These are phyloP conservation scores for Musca domestica DNA, from an alignment of 1,140 invertebrate species.

Conservation along the genomic window DNA sequence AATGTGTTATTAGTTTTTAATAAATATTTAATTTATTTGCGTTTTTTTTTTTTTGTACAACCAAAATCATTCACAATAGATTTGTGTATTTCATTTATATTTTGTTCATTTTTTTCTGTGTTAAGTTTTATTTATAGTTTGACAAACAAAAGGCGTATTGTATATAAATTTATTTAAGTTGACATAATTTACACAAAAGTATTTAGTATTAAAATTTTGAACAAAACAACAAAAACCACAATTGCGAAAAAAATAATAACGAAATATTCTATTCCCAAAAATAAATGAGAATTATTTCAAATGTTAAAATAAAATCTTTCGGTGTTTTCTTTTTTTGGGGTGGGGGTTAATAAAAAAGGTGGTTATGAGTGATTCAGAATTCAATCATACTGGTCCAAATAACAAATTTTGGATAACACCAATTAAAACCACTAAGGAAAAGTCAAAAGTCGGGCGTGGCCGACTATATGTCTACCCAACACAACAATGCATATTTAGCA, in stretches of 20 bases:
- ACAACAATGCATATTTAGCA: no score
- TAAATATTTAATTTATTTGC: constrained; percentile 1
- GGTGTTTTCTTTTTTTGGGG: no score
- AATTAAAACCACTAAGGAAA: no score
- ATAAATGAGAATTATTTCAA: constrained; percentile 16
- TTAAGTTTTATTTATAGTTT: constrained; percentile 10
- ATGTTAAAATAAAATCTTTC: no score
- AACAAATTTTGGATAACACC: no score
- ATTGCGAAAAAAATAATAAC: not conserved
- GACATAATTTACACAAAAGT: constrained; percentile 12
- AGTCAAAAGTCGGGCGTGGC: no score
- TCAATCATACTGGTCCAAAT: no score
- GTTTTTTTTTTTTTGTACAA: not conserved
- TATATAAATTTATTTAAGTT: not conserved
- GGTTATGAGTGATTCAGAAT: no score
- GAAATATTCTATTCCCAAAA: constrained; percentile 10
- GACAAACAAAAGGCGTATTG: not conserved
- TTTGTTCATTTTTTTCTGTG: constrained; percentile 4
- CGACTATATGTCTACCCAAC: no score
- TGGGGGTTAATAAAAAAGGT: no score
- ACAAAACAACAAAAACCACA: no score
- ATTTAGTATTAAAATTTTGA: constrained; percentile 7
- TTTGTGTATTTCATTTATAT: not conserved
- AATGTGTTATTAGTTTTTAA: constrained; percentile 20
- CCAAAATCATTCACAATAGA: not conserved